Conservation (phyloP, 2,797 vertebrate genomes). For the Coranthus polyacanthus region DNA sequence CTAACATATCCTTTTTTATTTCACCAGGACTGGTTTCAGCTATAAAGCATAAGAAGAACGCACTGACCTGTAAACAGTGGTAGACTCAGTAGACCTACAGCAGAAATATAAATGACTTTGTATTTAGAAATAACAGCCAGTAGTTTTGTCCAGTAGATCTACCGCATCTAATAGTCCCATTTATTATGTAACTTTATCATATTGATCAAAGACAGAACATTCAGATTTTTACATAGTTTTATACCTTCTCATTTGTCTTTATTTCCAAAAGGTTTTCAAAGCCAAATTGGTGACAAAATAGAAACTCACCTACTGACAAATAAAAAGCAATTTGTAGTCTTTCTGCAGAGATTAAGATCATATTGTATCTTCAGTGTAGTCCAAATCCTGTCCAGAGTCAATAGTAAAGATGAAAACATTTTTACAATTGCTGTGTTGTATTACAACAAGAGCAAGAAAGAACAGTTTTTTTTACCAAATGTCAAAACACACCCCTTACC, state of each 20-base stretch:
- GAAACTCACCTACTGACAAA: constrained; percentile 68
- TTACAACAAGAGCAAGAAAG: not conserved
- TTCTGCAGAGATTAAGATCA: constrained; percentile 47
- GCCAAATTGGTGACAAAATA: not conserved
- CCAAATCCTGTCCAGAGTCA: constrained; percentile 38
- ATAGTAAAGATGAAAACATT: not conserved
- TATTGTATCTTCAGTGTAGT: constrained; percentile 42
- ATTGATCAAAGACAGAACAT: too few relatives aligned
- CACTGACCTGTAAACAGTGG: constrained; percentile 66
- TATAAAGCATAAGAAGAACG: constrained; percentile 4
- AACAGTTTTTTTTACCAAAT: not conserved
- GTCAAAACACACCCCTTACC: constrained; percentile 38
- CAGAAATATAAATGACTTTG: constrained; percentile 14
- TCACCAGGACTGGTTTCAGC: too few relatives aligned
- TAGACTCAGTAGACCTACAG: constrained; percentile 69
- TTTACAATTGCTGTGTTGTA: too few relatives aligned
- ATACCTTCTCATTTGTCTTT: too few relatives aligned
- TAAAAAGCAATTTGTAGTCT: constrained; percentile 34
- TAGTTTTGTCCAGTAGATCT: too few relatives aligned
- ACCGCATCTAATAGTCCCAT: too few relatives aligned
- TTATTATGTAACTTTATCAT: too few relatives aligned
- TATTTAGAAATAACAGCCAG: not conserved
- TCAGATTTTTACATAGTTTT: too few relatives aligned
- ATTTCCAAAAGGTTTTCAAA: not conserved
- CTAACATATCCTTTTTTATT: not conserved